Evolutionary conservation across 2,113 vertebrate species (phyloP).

Genomic region (Brienomyrus brachyistius): DNA sequence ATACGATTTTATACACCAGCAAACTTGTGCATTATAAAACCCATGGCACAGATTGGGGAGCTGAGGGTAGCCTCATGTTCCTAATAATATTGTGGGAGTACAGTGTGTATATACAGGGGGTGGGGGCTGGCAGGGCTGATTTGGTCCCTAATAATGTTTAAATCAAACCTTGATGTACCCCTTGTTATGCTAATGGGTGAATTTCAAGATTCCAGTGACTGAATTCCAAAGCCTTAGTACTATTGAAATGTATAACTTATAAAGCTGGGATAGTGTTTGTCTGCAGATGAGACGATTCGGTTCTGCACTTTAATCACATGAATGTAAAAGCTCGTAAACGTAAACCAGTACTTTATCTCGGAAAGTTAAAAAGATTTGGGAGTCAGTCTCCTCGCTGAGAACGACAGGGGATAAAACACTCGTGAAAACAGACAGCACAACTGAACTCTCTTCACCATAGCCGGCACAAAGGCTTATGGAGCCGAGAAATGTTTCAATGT

Average conservation of each 20-base stretch:
- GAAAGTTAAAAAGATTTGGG: neutral
- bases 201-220: neutral
- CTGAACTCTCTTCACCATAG: neutral
- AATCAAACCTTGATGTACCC: neutral
- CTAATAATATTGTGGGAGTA: neutral
- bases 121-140: too few species aligned
- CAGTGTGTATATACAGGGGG: neutral
- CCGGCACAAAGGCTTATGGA: neutral
- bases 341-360: neutral
- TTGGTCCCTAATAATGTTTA: neutral
- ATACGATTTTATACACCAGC: neutral
- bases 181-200: neutral
- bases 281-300: neutral
- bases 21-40: neutral
- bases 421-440: neutral
- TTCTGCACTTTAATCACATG: neutral
- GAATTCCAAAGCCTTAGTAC: neutral
- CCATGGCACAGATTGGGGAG: neutral
- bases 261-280: neutral
- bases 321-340: neutral
- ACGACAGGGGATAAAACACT: neutral
- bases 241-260: neutral
- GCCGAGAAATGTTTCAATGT: neutral
- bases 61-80: neutral
- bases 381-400: neutral